These are phyloP conservation scores for Varanus salvator DNA, from an alignment of 2,113 vertebrate species.

Conservation along the genomic window DNA sequence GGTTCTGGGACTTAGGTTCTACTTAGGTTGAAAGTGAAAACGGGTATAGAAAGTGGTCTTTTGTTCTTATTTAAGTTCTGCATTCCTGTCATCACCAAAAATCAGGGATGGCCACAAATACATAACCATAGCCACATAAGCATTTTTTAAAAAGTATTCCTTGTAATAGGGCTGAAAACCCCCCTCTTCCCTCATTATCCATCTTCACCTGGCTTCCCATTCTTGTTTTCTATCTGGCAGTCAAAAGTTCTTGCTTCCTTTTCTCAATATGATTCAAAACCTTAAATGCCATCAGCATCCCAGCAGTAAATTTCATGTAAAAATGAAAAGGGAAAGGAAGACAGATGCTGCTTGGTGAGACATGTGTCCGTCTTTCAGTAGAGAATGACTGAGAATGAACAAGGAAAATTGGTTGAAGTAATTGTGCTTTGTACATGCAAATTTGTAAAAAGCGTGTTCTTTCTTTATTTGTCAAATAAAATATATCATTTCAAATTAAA, in stretches of 20 bases:
- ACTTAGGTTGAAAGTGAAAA: no score
- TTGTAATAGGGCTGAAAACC: background rate
- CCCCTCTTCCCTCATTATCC: background rate
- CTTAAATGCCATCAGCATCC: background rate
- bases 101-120: background rate
- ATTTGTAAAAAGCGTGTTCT: background rate
- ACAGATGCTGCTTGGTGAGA: background rate
- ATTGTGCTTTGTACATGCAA: background rate
- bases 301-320: background rate
- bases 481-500: background rate
- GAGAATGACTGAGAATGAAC: background rate
- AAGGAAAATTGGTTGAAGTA: background rate
- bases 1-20: no score
- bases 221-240: background rate
- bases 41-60: no score
- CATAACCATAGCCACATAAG: background rate
- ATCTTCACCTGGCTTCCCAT: background rate
- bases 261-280: background rate
- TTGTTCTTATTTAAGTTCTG: no score
- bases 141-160: background rate
- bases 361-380: background rate
- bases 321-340: background rate
- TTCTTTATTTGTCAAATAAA: constrained; percentile 26
- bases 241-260: background rate
- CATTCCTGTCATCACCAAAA: no score